Conservation (phyloP, 2,113 vertebrate species). For the Pitta sordida region DNA sequence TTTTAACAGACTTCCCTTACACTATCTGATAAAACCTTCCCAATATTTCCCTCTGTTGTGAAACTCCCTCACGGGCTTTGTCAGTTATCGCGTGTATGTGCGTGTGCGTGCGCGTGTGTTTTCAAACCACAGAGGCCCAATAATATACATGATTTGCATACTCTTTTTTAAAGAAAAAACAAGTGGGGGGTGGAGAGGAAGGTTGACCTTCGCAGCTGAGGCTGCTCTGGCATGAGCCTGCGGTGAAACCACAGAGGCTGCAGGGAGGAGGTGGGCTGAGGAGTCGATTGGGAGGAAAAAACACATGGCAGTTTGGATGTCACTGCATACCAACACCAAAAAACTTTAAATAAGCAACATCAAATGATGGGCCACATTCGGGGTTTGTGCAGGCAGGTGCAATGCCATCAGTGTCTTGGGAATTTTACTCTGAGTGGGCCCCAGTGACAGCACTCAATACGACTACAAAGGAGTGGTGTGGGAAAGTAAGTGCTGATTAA, state of each 20-base stretch:
- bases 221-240: rapidly evolving
- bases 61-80: slow-evolving; percentile 52
- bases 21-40: slow-evolving; percentile 60
- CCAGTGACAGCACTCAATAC: background rate
- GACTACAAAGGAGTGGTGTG: slow-evolving; percentile 21
- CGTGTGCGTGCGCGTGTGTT: slow-evolving; percentile 55
- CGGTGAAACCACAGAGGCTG: background rate
- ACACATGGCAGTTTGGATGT: background rate
- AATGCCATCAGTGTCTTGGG: background rate
- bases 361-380: background rate
- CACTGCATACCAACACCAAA: background rate
- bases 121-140: slow-evolving; percentile 46
- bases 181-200: background rate
- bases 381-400: background rate
- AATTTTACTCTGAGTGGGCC: background rate
- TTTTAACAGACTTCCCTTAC: slow-evolving; percentile 65
- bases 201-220: background rate
- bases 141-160: slow-evolving; percentile 50
- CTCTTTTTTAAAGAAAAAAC: background rate
- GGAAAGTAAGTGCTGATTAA: slow-evolving; percentile 52
- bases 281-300: background rate
- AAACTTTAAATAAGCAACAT: background rate
- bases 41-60: slow-evolving; percentile 63
- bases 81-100: slow-evolving; percentile 26
- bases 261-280: background rate